Conservation (phyloP, 1,140 invertebrate genomes). For the Anastrepha ludens region DNA sequence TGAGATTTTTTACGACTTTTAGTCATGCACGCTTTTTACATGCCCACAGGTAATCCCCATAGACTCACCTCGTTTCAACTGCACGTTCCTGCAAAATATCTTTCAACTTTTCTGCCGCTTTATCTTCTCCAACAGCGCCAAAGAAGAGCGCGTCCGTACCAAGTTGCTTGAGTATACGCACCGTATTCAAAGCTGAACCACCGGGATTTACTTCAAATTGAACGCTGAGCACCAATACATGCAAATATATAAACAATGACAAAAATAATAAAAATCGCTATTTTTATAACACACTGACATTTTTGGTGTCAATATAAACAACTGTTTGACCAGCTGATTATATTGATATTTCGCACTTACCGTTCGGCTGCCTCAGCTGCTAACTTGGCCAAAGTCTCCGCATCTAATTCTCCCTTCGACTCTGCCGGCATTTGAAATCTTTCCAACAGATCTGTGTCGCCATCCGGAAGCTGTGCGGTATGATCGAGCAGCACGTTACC, state of each 20-base stretch:
- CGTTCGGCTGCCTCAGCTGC: constrained; percentile 61
- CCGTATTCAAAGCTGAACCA: constrained; percentile 69
- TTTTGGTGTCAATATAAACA: background rate
- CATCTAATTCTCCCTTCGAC: constrained; percentile 68
- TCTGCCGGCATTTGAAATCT: constrained; percentile 64
- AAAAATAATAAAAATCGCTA: background rate
- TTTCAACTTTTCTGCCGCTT: constrained; percentile 63
- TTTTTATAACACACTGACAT: background rate
- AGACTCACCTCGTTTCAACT: constrained; percentile 61
- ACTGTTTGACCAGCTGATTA: background rate
- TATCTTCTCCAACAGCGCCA: constrained; percentile 68
- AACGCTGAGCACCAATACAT: background rate
- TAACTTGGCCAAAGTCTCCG: constrained; percentile 63
- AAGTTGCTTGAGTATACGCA: constrained; percentile 67
- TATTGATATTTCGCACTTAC: constrained; percentile 58
- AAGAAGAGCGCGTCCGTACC: constrained; percentile 69
- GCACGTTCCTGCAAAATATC: constrained; percentile 60
- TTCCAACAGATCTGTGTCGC: constrained; percentile 61
- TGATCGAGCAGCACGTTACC: constrained; percentile 70
- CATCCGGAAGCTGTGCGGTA: constrained; percentile 61
- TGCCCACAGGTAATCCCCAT: background rate
- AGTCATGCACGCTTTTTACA: background rate
- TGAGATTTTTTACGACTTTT: too few species aligned
- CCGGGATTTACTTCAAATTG: constrained; percentile 60
- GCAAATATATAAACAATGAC: background rate